Percentiles rank a stretch among this genome's conserved stretches.
These are phyloP conservation scores for Corvus cornix DNA, from an alignment of 2,113 vertebrate genomes.

Conservation along the genomic window DNA sequence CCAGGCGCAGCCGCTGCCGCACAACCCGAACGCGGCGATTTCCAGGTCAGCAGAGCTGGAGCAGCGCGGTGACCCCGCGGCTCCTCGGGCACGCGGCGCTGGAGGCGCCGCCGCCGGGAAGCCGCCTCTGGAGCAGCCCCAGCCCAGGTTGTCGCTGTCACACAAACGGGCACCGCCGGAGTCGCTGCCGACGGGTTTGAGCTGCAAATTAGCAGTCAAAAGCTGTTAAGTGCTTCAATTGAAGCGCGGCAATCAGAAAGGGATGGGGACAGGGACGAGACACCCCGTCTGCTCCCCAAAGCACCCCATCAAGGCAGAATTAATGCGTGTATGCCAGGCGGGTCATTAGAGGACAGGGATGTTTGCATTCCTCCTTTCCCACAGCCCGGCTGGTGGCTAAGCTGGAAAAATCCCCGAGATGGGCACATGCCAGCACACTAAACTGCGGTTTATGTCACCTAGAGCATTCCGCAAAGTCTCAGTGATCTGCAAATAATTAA, in stretches of 20 bases:
- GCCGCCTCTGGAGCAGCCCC: not conserved
- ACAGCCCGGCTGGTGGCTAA: constrained; percentile 6
- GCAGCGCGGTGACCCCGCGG: not conserved
- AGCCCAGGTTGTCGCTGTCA: fast-evolving
- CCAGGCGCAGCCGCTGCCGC: not conserved
- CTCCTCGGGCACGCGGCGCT: not conserved
- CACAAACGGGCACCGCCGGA: fast-evolving
- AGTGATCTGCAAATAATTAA: constrained; percentile 32
- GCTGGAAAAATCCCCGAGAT: not conserved
- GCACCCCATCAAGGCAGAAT: not conserved
- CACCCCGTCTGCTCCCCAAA: not conserved
- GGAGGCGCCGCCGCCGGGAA: not conserved
- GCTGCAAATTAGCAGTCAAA: not conserved
- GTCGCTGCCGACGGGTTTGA: not conserved
- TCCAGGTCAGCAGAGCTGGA: constrained; percentile 19
- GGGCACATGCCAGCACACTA: not conserved
- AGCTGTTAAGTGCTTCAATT: not conserved
- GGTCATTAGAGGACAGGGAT: not conserved
- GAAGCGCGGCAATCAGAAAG: not conserved
- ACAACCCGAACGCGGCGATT: fast-evolving
- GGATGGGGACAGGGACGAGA: not conserved
- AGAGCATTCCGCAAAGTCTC: not conserved
- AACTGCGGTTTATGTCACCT: constrained; percentile 26
- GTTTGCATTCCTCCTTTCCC: not conserved
- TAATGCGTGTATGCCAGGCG: fast-evolving